These are phyloP conservation scores for Thalassophryne amazonica DNA, from an alignment of 2,797 vertebrate species.

Conservation along the genomic window DNA sequence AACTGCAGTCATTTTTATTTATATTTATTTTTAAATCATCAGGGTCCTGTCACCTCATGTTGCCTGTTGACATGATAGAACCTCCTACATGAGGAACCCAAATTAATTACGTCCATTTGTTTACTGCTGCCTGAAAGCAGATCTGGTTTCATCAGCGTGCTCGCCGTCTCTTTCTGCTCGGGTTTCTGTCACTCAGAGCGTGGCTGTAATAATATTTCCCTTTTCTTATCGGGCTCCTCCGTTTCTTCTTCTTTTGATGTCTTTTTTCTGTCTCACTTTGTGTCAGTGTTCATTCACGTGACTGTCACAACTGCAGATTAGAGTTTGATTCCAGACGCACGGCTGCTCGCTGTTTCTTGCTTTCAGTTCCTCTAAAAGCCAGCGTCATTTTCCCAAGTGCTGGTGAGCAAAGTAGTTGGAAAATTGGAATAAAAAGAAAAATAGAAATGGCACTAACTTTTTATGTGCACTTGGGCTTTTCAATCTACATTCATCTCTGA, in stretches of 20 bases:
- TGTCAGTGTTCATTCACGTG: neutral
- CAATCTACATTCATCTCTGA: too few relatives aligned
- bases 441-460: too few relatives aligned
- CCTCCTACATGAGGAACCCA: slow-evolving; percentile 44
- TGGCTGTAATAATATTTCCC: neutral
- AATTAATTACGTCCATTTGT: slow-evolving; percentile 50
- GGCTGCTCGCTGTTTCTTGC: neutral
- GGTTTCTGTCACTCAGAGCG: slow-evolving; percentile 10
- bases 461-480: too few relatives aligned
- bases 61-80: slow-evolving; percentile 26
- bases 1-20: slow-evolving; percentile 10
- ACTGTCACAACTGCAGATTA: neutral
- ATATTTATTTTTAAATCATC: too few relatives aligned
- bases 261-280: neutral
- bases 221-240: neutral
- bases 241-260: neutral
- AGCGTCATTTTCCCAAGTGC: neutral
- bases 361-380: neutral
- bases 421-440: too few relatives aligned
- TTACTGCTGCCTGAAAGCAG: slow-evolving; percentile 39
- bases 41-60: slow-evolving; percentile 21
- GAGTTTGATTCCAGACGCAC: neutral
- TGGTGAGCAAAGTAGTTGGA: too few relatives aligned
- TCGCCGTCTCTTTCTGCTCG: slow-evolving; percentile 6
- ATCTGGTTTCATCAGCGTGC: slow-evolving; percentile 25